Base-by-base conservation (phyloP, 1,140 invertebrate genomes). In the Wasmannia auropunctata region DNA sequence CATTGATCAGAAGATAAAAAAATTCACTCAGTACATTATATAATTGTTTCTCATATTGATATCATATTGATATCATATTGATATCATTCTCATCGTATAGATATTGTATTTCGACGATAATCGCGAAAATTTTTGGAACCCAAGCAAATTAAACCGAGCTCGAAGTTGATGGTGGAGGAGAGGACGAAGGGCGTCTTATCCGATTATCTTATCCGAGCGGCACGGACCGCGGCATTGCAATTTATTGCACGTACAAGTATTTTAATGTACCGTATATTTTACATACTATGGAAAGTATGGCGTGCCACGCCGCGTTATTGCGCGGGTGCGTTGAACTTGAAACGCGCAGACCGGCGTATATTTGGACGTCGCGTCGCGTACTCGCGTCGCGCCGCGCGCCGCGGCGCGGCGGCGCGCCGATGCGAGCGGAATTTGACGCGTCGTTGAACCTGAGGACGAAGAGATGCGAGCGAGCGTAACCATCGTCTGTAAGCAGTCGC, bases 371-470 rank as follows among this genome's bases (percentile, higher is more conserved):
- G 56, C 28, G 76, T 7, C 76, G 70, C 70, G 69, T n/a, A n/a
- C n/a, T n/a, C n/a, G n/a, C n/a, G n/a, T n/a, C n/a, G n/a, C n/a
- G n/a, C n/a, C n/a, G n/a, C n/a, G n/a, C n/a, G n/a, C n/a, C n/a
- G n/a, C n/a, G n/a, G n/a, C n/a, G 6, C 31, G n/a, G 51, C 22
- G 49, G 7, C 74, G 74, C 28, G 76, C 25, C 76, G 70, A 16
- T 67, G 58, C 87, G 87, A 89, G 74, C 46, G 49, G 91, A 93
- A 93, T 93, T 93, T 92, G 88, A 93, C 79, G 92, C 91, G 87
- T 86, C 80, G 87, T 70, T 89, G 90, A 92, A 91, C 88, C 86
- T 86, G 87, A 25, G 65, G 76, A 51, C 80, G 85, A 83, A 87
- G 88, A 70, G 86, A 85, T 86, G 80, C 90, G 72, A 88, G 80